Percentiles rank a stretch among this genome's conserved stretches.
Conservation (phyloP, 2,797 vertebrate genomes). For the Dicrostonyx torquatus region DNA sequence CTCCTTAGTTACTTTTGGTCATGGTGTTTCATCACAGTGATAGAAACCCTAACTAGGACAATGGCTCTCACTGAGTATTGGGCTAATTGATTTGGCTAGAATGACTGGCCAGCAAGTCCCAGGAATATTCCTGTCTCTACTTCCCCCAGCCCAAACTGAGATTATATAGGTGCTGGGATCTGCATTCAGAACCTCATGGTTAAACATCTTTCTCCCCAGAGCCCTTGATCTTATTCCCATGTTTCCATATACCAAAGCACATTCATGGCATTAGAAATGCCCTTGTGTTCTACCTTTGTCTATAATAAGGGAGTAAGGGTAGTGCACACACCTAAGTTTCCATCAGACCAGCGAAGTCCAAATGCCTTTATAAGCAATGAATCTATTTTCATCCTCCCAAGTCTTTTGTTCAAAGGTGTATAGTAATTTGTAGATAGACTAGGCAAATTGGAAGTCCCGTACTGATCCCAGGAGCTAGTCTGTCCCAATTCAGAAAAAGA, state of each 20-base stretch:
- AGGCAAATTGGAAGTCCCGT: neutral
- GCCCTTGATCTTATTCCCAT: neutral
- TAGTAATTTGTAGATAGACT: neutral
- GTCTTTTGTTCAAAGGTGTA: neutral
- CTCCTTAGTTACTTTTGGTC: neutral
- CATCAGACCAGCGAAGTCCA: neutral
- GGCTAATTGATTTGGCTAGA: neutral
- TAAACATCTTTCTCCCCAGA: neutral
- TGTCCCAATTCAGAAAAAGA: neutral
- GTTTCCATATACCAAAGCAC: neutral
- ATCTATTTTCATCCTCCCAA: neutral
- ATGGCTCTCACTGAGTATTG: neutral
- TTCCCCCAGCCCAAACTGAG: neutral
- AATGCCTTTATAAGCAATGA: neutral
- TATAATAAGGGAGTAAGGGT: neutral
- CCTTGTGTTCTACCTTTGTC: neutral
- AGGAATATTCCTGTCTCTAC: neutral
- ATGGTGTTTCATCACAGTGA: neutral
- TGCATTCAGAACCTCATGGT: neutral
- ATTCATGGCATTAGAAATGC: conserved; percentile 28
- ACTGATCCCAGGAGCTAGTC: neutral
- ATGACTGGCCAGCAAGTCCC: neutral
- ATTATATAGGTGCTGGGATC: neutral
- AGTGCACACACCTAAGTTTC: neutral
- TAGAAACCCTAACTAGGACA: neutral